phyloP scores from a whole-genome alignment of 1,140 invertebrate species.

The Drosophila ambigua region DNA sequence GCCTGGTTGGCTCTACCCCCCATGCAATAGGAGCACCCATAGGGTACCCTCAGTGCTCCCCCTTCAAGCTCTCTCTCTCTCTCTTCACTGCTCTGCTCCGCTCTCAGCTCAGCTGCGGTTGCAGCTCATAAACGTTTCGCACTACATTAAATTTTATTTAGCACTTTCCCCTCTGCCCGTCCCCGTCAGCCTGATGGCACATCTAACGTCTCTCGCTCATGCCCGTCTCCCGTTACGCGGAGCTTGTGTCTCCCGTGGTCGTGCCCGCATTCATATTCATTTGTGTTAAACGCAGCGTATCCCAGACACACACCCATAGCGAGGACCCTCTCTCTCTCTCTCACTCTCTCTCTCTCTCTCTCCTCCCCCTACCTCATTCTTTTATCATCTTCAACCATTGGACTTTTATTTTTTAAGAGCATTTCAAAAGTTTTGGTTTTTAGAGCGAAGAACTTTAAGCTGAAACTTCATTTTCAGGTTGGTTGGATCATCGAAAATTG shows the following conservation, averaged over 20 bases:
- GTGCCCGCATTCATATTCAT: conserved; percentile 76
- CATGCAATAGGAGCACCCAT: conserved; percentile 5
- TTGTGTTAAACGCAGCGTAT: conserved; percentile 79
- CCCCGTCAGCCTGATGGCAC: not conserved
- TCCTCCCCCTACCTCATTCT: not conserved
- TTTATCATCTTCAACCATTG: conserved; percentile 9
- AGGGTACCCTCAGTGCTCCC: not conserved
- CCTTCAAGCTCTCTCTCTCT: no score
- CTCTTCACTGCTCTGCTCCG: not conserved
- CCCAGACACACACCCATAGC: conserved; percentile 38
- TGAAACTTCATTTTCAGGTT: conserved; percentile 44
- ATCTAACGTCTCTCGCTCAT: no score
- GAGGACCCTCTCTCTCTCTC: conserved; percentile 9
- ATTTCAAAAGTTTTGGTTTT: conserved; percentile 64
- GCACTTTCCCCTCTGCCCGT: conserved; percentile 39
- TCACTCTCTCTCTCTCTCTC: not conserved
- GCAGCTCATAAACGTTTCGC: conserved; percentile 81
- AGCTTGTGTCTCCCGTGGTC: conserved; percentile 13
- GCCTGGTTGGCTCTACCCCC: conserved; percentile 55
- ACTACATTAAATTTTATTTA: conserved; percentile 82
- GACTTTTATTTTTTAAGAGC: conserved; percentile 43
- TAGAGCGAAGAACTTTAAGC: conserved; percentile 54
- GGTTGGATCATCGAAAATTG: conserved; percentile 58
- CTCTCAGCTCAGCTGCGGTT: conserved; percentile 63
- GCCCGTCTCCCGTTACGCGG: not conserved